Evolutionary conservation across 1,140 invertebrate genomes (phyloP).

Genomic region (Drosophila ananassae): DNA sequence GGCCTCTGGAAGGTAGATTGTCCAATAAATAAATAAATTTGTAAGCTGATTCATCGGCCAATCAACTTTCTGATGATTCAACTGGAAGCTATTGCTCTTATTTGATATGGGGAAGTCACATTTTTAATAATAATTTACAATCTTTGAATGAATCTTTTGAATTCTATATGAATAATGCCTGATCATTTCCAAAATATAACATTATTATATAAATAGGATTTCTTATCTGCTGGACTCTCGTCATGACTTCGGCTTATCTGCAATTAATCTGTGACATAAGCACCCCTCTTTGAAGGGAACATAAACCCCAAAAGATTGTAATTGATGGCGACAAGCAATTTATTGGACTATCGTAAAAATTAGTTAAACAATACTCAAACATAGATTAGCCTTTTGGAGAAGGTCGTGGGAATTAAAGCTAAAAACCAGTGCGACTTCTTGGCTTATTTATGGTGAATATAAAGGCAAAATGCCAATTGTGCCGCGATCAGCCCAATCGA

Average conservation of each 20-base stretch:
- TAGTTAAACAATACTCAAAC: conserved; percentile 38
- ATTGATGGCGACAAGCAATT: conserved; percentile 17
- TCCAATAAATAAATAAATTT: conserved; percentile 1
- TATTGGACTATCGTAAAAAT: conserved; percentile 49
- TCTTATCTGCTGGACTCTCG: conserved; percentile 5
- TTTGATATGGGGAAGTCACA: not conserved
- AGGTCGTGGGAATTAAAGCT: conserved; percentile 51
- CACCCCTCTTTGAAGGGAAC: conserved; percentile 1
- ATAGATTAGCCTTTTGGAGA: conserved; percentile 44
- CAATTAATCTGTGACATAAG: conserved; percentile 14
- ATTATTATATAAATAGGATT: conserved; percentile 12
- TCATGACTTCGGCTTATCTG: conserved; percentile 20
- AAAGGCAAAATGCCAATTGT: conserved; percentile 48
- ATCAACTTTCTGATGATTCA: not conserved
- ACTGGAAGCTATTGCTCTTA: not conserved
- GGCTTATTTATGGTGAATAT: conserved; percentile 51
- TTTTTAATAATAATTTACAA: conserved; percentile 10
- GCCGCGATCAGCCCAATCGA: conserved; percentile 41
- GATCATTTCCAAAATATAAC: not conserved
- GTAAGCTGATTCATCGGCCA: conserved; percentile 1
- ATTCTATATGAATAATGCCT: not conserved
- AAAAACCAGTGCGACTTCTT: conserved; percentile 15
- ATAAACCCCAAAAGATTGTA: conserved; percentile 19
- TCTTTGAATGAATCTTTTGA: not conserved
- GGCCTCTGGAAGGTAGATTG: not conserved